Conservation (phyloP, 2,888 invertebrate species). For the Noctua comes region DNA sequence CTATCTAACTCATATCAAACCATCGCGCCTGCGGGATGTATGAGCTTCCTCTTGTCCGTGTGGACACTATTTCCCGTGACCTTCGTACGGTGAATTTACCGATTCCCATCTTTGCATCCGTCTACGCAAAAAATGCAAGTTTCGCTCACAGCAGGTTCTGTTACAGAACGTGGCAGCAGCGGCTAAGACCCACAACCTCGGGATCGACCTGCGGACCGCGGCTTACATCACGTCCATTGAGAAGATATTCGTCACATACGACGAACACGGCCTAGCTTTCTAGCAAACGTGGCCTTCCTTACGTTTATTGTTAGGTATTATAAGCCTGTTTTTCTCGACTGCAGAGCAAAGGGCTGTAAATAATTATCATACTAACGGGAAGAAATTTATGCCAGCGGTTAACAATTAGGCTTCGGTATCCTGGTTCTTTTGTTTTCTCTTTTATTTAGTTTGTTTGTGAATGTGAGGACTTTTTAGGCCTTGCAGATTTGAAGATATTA, state of each 20-base stretch:
- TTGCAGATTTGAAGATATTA: neutral
- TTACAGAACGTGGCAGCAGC: slow-evolving; percentile 92
- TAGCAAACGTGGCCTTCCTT: slow-evolving; percentile 79
- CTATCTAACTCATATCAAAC: neutral
- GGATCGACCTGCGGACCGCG: slow-evolving; percentile 96
- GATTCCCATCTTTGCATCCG: neutral
- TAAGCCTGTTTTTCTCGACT: neutral
- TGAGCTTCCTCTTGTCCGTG: neutral
- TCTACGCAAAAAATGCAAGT: neutral
- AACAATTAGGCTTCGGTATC: neutral
- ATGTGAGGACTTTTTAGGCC: neutral
- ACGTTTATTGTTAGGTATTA: neutral
- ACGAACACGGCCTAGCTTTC: slow-evolving; percentile 98
- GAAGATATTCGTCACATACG: slow-evolving; percentile 98
- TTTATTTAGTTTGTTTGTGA: slow-evolving; percentile 1
- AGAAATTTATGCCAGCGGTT: neutral
- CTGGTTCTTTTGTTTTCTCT: neutral
- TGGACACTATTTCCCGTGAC: neutral
- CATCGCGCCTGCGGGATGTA: neutral
- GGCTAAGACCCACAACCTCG: slow-evolving; percentile 93
- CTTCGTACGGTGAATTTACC: too few relatives aligned
- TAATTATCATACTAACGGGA: neutral
- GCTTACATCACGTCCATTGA: slow-evolving; percentile 98
- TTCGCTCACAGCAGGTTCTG: neutral
- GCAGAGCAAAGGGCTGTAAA: neutral